Evolutionary conservation across 2,888 invertebrate genomes (phyloP).

Genomic region (Habroteleia sp.): DNA sequence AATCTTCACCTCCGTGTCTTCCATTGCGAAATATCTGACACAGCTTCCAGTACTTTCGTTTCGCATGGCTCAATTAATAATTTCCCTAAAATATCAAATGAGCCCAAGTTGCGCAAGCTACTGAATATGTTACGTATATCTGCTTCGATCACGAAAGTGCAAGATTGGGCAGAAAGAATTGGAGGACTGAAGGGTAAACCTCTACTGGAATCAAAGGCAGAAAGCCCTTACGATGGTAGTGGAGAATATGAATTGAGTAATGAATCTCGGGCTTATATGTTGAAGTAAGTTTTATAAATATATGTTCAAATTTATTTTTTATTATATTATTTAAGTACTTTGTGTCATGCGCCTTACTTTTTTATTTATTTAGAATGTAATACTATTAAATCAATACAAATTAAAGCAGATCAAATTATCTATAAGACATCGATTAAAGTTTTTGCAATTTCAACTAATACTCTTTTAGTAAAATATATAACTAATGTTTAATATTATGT

Average conservation of each 20-base stretch:
- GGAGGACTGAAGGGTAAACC: constrained; percentile 81
- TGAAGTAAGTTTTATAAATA: constrained; percentile 79
- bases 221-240: constrained; percentile 72
- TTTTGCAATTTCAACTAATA: too few relatives aligned
- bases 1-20: constrained; percentile 92
- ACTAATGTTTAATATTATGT: too few relatives aligned
- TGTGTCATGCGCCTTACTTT: too few relatives aligned
- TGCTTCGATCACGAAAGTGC: constrained; percentile 89
- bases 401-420: too few relatives aligned
- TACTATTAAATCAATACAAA: too few relatives aligned
- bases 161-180: constrained; percentile 84
- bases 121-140: constrained; percentile 93
- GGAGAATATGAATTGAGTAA: constrained; percentile 79
- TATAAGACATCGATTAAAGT: too few relatives aligned
- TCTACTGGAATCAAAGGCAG: constrained; percentile 71
- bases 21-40: constrained; percentile 85
- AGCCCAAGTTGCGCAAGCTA: constrained; percentile 85
- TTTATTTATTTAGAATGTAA: too few relatives aligned
- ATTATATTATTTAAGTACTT: constrained; percentile 38
- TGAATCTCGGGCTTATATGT: constrained; percentile 82
- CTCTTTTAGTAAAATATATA: too few relatives aligned
- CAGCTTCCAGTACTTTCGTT: constrained; percentile 76
- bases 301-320: too few relatives aligned
- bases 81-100: constrained; percentile 74
- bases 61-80: constrained; percentile 81